These are phyloP conservation scores for Drosophila crucigera DNA, from an alignment of 2,888 invertebrate species.

Conservation along the genomic window DNA sequence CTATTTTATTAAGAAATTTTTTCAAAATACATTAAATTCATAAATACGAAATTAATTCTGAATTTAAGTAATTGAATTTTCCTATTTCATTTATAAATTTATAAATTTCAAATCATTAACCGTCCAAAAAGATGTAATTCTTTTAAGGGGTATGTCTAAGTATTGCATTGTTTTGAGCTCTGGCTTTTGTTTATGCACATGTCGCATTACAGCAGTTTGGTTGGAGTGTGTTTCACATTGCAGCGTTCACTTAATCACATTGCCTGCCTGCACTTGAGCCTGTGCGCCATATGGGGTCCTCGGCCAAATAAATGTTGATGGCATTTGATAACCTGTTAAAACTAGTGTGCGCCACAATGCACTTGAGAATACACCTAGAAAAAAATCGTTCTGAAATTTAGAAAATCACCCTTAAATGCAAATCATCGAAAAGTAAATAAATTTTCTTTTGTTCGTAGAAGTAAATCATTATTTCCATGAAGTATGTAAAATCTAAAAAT, in stretches of 20 bases:
- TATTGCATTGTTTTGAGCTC: neutral
- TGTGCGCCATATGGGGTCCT: slow-evolving; percentile 73
- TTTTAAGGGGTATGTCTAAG: slow-evolving; percentile 25
- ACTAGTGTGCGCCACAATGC: neutral
- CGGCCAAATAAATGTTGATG: slow-evolving; percentile 2
- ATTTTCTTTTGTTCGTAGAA: neutral
- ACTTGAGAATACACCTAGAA: neutral
- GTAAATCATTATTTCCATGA: neutral
- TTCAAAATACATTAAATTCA: neutral
- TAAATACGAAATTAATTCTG: neutral
- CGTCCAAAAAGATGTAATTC: too few species aligned
- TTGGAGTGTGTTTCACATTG: slow-evolving; percentile 60
- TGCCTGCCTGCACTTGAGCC: slow-evolving; percentile 42
- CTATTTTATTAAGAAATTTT: neutral
- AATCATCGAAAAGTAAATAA: neutral
- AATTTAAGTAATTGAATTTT: neutral
- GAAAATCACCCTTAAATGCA: neutral
- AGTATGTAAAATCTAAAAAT: neutral
- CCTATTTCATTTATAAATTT: neutral
- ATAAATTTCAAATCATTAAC: neutral
- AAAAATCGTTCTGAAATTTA: neutral
- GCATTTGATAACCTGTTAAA: neutral
- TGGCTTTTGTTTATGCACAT: slow-evolving; percentile 57
- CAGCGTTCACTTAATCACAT: slow-evolving; percentile 61
- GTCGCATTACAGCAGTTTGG: slow-evolving; percentile 39